A percentile compares a stretch with the other conserved stretches of the same genome.
phyloP scores from a whole-genome alignment of 2,113 vertebrate species.

The Hippocampus mohnikei region DNA sequence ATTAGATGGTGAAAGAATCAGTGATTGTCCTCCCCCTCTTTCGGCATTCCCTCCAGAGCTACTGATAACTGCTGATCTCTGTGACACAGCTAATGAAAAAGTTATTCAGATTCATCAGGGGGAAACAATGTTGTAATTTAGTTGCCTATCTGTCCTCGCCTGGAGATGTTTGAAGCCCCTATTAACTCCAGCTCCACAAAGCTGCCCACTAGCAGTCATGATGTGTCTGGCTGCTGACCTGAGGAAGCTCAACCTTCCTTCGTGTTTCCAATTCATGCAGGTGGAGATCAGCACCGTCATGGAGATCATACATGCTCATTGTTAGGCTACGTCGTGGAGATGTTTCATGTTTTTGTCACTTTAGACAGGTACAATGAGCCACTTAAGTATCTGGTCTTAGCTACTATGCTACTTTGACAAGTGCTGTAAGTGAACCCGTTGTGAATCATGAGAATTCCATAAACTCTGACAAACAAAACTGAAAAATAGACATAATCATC shows the following conservation, averaged over 20 bases:
- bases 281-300: conserved; percentile 7
- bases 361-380: not conserved
- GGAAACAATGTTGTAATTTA: conserved; percentile 68
- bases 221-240: conserved; percentile 34
- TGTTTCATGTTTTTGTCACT: conserved; percentile 3
- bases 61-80: conserved; percentile 74
- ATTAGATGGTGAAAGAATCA: conserved; percentile 75
- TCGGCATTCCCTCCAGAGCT: conserved; percentile 60
- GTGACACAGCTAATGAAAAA: conserved; percentile 76
- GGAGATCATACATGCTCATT: conserved; percentile 14
- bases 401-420: not conserved
- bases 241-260: conserved; percentile 36
- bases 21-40: conserved; percentile 61
- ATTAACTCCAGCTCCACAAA: conserved; percentile 49
- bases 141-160: conserved; percentile 62
- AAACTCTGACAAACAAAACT: no score
- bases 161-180: conserved; percentile 48
- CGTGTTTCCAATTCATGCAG: conserved; percentile 43
- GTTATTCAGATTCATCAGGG: conserved; percentile 56
- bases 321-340: conserved; percentile 16
- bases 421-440: no score
- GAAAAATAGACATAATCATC: no score
- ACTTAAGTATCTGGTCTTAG: no score
- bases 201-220: conserved; percentile 24
- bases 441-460: no score